A percentile compares a stretch with the other conserved stretches of the same genome.
Evolutionary conservation across 2,888 invertebrate genomes (phyloP).

Genomic region (Euspilapteryx auroguttella): DNA sequence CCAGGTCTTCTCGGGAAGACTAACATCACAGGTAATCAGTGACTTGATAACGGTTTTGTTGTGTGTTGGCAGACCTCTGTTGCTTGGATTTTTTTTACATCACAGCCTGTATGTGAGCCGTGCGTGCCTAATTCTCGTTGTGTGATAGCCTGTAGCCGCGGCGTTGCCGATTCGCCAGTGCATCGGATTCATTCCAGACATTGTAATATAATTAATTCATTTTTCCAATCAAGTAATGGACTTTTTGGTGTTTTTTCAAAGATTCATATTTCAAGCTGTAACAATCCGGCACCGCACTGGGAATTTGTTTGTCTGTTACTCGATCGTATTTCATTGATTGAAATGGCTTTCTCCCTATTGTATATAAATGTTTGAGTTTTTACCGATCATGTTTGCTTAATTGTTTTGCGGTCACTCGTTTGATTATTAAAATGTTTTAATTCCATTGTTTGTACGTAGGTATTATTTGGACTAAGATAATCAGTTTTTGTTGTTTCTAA

Average conservation of each 20-base stretch:
- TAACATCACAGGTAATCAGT: conserved; percentile 58
- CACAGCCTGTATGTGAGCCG: too few species aligned
- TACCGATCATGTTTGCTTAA: conserved; percentile 3
- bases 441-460: not conserved
- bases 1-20: conserved; percentile 65
- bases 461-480: too few species aligned
- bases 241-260: not conserved
- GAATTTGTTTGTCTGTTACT: conserved; percentile 2
- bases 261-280: not conserved
- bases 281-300: conserved; percentile 3
- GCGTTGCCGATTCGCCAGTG: too few species aligned
- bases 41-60: conserved; percentile 24
- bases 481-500: conserved; percentile 1
- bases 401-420: conserved; percentile 2
- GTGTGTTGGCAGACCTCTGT: conserved; percentile 36
- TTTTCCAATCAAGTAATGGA: too few species aligned
- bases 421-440: conserved; percentile 1
- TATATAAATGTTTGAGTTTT: conserved; percentile 5
- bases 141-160: too few species aligned
- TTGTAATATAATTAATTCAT: too few species aligned
- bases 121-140: too few species aligned
- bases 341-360: conserved; percentile 3
- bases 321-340: conserved; percentile 3
- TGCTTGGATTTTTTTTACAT: conserved; percentile 15
- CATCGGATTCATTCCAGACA: too few species aligned